Evolutionary conservation across 2,888 invertebrate species (phyloP), one percentile per base, ranked within the genome.

Genomic region (Orgyia antiqua): DNA sequence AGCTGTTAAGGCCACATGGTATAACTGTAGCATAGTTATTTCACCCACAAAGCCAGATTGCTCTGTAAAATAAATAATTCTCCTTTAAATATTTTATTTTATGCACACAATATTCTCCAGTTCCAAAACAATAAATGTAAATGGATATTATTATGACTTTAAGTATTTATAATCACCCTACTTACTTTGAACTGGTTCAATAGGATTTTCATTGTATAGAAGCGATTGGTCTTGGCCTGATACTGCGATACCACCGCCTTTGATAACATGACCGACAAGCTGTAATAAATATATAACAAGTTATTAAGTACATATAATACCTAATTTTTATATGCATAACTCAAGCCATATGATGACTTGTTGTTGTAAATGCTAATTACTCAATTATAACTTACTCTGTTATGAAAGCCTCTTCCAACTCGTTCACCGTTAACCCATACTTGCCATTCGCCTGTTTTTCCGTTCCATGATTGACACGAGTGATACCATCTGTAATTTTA

Each of bases 401-500:
- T 95, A 76, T 94, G 92, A 72, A 94, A 95, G 38, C 95, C 95
- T 60, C 95, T 89, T 45, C 94, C 94, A 29, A 95, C 94, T 46
- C 95, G 88, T 71, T 95, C 95, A 10, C 92, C 92, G 68, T 94
- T 94, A 41, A 95, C 91, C 94, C 95, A 95, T 50, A 94, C 90
- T 77, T 95, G 95, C 95, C 95, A 95, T 76, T 95, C 95, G 27
- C 95, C 95, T 4, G 94, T 94, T 66, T 92, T 92, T 10, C 94
- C 94, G 68, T 94, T 95, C 95, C 95, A 95, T 31, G 94, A 94
- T 57, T 93, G 92, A 61, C 95, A 95, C 29, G 93, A 91, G 72
- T 95, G 95, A 83, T 94, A 94, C 94, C 94, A 95, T 39, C 92
- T 90, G 65, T 1, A 18, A 27, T 15, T 4, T 15, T 15, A 15